Base-by-base conservation (phyloP, 2,888 invertebrate genomes). In the Megastigmus dorsalis region DNA sequence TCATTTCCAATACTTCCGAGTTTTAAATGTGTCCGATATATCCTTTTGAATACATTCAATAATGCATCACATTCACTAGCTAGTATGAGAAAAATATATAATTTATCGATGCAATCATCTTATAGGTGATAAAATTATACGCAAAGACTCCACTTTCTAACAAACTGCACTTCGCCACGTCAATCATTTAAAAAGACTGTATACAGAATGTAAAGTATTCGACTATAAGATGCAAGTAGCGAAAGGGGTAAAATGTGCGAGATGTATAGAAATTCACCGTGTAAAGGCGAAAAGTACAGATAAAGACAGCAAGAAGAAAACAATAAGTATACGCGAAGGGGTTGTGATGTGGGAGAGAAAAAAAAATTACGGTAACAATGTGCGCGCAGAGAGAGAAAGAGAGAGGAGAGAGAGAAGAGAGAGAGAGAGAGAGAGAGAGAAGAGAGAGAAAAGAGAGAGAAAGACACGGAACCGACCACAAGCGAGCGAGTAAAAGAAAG, bases 341-440 rank as follows among this genome's bases (percentile, higher is more conserved):
- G 50, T 52, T 30, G n/a, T n/a, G 60, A 28, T 60, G 60, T 3
- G 20, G 48, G n/a, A 30, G 36, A 48, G n/a, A 30, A 26, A 48
- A 60, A 52, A 67, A 69, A 60, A 50, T 38, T 48, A 48, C 60
- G 60, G 69, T 69, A 69, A 69, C 50, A 60, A 60, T 52, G 41
- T 41, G 50, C 20, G 18, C 48, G 20, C 13, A 41, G n/a, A n/a
- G n/a, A n/a, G n/a, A 43, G 15, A 15, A 48, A 48, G 18, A 33
- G 20, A 41, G 20, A 23, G 9, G 9, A 38, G 9, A 18, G 15
- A 43, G 36, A 33, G 9, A 33, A 33, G 30, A 30, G 6, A 23
- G 9, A 65, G 36, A 41, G 28, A 13, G 54, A 54, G n/a, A 43
- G 15, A 15, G 33, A 48, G 18, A 33, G 20, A 41, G 20, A 23